phyloP scores from a whole-genome alignment of 2,113 vertebrate genomes.

The Menidia beryllina region DNA sequence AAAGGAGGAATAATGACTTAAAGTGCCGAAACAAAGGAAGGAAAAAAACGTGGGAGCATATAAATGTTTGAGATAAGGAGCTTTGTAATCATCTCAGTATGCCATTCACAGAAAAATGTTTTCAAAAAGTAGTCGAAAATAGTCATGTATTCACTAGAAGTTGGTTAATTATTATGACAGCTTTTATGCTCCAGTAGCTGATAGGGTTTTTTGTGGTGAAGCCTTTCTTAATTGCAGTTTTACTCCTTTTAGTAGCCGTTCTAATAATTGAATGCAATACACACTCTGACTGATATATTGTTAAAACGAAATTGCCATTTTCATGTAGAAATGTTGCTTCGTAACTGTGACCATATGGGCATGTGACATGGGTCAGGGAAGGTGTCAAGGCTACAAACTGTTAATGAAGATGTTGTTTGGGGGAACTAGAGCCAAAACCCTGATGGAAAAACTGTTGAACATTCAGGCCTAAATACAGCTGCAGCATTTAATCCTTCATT shows the following conservation, averaged over 20 bases:
- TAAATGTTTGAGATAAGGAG: slow-evolving; percentile 65
- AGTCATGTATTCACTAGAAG: neutral
- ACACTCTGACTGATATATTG: neutral
- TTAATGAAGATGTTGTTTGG: neutral
- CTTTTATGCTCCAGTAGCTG: slow-evolving; percentile 5
- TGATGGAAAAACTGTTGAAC: too few relatives aligned
- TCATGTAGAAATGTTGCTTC: neutral
- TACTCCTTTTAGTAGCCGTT: neutral
- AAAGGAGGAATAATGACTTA: slow-evolving; percentile 75
- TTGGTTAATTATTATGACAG: slow-evolving; percentile 10
- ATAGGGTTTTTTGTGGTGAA: neutral
- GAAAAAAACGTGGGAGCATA: slow-evolving; percentile 41
- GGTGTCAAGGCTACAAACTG: too few relatives aligned
- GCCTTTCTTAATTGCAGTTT: neutral
- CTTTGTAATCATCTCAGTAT: slow-evolving; percentile 64
- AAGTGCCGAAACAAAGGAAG: slow-evolving; percentile 70
- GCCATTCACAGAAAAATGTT: slow-evolving; percentile 42
- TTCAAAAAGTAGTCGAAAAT: slow-evolving; percentile 19
- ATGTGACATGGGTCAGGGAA: neutral
- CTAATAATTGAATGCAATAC: slow-evolving; percentile 20
- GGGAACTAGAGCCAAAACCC: neutral
- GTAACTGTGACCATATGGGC: neutral
- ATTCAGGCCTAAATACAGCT: neutral
- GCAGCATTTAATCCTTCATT: too few relatives aligned
- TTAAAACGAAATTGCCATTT: neutral